phyloP scores from a whole-genome alignment of 2,797 vertebrate species.

The Streptopelia turtur region DNA sequence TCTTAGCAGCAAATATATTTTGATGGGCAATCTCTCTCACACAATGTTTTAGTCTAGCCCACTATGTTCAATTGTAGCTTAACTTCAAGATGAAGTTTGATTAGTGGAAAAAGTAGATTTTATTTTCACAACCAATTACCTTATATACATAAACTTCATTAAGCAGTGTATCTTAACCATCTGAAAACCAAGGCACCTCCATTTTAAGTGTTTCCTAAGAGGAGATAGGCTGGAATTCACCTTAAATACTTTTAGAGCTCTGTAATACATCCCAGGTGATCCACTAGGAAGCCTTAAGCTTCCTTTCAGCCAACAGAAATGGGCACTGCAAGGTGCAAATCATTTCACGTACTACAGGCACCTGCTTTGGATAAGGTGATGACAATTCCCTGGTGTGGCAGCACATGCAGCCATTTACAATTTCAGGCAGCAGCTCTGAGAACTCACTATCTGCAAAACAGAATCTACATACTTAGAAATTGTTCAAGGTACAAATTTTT shows the following conservation, averaged over 20 bases:
- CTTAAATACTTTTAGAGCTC: neutral
- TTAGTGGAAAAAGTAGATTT: neutral
- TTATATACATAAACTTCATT: neutral
- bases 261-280: neutral
- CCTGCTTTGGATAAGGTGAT: neutral
- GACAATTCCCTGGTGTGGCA: neutral
- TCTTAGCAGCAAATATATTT: neutral
- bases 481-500: neutral
- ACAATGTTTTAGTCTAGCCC: neutral
- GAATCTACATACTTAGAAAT: neutral
- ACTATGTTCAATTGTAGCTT: neutral
- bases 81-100: neutral
- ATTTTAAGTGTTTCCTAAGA: neutral
- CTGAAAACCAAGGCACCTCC: rapidly evolving
- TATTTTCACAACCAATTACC: neutral
- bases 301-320: neutral
- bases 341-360: neutral
- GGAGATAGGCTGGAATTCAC: rapidly evolving
- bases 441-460: neutral
- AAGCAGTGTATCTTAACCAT: neutral
- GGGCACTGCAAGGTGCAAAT: neutral
- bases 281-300: neutral
- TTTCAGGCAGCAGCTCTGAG: neutral
- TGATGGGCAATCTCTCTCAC: neutral
- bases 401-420: neutral